Percentiles rank a stretch among this genome's conserved stretches.
Evolutionary conservation across 1,140 invertebrate genomes (phyloP).

Genomic region (Apis florea): DNA sequence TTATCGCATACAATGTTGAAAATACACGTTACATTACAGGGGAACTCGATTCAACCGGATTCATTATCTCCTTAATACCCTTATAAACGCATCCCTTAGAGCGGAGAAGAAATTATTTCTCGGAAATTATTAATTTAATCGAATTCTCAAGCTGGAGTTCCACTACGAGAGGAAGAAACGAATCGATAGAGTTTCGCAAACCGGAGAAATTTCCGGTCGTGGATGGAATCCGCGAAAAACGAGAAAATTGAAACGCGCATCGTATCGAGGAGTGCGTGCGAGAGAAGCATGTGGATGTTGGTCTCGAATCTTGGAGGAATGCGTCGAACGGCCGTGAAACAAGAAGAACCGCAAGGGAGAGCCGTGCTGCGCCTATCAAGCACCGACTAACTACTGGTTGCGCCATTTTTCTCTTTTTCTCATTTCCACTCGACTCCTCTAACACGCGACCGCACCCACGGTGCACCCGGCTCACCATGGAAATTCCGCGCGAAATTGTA

Average conservation of each 20-base stretch:
- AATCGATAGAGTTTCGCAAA: not conserved
- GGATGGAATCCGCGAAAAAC: not conserved
- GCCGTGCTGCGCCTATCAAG: slow-evolving; percentile 51
- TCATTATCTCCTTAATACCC: not conserved
- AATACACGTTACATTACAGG: too few species aligned
- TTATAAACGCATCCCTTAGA: not conserved
- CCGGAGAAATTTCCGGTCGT: not conserved
- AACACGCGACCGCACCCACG: slow-evolving; percentile 71
- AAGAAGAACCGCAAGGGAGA: slow-evolving; percentile 71
- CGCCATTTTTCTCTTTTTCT: slow-evolving; percentile 51
- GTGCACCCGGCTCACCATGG: slow-evolving; percentile 32
- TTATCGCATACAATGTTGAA: too few species aligned
- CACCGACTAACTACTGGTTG: slow-evolving; percentile 59
- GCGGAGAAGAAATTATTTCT: not conserved
- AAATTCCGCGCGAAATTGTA: slow-evolving; percentile 45
- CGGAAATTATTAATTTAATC: not conserved
- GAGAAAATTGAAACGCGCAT: not conserved
- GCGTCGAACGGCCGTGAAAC: slow-evolving; percentile 48
- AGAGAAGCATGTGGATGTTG: not conserved
- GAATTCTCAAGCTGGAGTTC: not conserved
- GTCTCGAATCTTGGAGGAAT: slow-evolving; percentile 47
- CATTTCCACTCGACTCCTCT: slow-evolving; percentile 43
- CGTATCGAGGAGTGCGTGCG: not conserved
- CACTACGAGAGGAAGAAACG: not conserved
- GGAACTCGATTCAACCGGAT: not conserved